A percentile compares a stretch with the other conserved stretches of the same genome.
Conservation (phyloP, 1,140 invertebrate species). For the Rhagoletis pomonella region DNA sequence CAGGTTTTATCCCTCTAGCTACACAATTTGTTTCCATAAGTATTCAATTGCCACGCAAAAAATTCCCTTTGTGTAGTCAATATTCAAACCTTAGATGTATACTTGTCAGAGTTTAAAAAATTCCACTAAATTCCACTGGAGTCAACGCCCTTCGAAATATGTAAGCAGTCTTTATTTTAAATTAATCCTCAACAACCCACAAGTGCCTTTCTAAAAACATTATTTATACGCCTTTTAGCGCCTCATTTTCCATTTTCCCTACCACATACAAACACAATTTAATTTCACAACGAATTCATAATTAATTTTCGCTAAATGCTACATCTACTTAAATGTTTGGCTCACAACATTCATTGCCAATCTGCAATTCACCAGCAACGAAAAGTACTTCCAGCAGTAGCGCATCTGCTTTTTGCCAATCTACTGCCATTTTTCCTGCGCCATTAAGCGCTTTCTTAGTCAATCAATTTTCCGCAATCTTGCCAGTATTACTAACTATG, state of each 20-base stretch:
- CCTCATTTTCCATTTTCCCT: neutral
- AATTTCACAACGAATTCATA: slow-evolving; percentile 23
- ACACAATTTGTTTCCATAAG: no score
- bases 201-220: no score
- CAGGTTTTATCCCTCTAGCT: no score
- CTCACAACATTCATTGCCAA: neutral
- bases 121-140: no score
- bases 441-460: slow-evolving; percentile 44
- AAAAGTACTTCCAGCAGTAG: neutral
- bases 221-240: neutral
- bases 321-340: neutral
- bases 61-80: no score
- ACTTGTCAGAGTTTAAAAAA: no score
- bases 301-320: neutral
- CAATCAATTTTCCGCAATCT: slow-evolving; percentile 46
- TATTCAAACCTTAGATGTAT: no score
- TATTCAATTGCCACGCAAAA: no score
- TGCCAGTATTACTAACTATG: neutral
- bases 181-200: no score
- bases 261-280: neutral
- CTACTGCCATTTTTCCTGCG: slow-evolving; percentile 2
- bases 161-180: no score
- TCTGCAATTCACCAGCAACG: neutral
- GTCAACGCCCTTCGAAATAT: no score
- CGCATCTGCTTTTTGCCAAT: slow-evolving; percentile 34